Base-by-base conservation (phyloP, 2,113 vertebrate genomes). In the Mohoua ochrocephala region DNA sequence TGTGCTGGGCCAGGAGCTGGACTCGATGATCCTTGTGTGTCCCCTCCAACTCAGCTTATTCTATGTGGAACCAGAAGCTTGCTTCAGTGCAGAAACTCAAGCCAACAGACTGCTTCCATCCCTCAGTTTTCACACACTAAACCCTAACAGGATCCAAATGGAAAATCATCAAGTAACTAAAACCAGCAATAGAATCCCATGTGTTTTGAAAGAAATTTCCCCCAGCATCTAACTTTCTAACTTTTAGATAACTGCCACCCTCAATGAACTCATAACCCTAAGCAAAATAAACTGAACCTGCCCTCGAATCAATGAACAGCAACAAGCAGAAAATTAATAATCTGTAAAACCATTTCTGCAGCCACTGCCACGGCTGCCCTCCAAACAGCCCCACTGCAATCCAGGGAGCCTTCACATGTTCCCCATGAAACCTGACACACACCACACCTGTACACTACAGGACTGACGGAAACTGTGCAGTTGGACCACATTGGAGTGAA, bases 61-160 rank as follows among this genome's bases (percentile, higher is more conserved):
- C 63, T 33, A 0, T 28, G 11, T 67, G 21, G 37, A 89, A 68
- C 21, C 39, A 71, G 54, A 45, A 87, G 9, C 33, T 73, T 75
- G 18, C 18, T 75, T 45, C 56, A 33, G 17, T 21, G n/a, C 18
- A 84, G 77, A 54, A 73, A 77, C 9, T 20, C 52, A 52, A 79
- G 41, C 65, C 44, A 71, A 31, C 10, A 0, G 0, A 84, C 35
- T 59, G 73, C n/a, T 47, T 69, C 64, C 47, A 16, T 13, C 24
- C 52, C 11, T 84, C 2, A 2, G 18, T 77, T 82, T 91, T 78
- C 81, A 91, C 56, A 44, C 56, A 63, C 33, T 91, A 78, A 91
- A 53, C 23, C 35, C 21, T 89, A 85, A 93, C 53, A 61, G 20
- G 74, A 84, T 71, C 84, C 87, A 95, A 89, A 85, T 79, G 81